Conservation (phyloP, 2,888 invertebrate species). For the Shargacucullia verbasci region DNA sequence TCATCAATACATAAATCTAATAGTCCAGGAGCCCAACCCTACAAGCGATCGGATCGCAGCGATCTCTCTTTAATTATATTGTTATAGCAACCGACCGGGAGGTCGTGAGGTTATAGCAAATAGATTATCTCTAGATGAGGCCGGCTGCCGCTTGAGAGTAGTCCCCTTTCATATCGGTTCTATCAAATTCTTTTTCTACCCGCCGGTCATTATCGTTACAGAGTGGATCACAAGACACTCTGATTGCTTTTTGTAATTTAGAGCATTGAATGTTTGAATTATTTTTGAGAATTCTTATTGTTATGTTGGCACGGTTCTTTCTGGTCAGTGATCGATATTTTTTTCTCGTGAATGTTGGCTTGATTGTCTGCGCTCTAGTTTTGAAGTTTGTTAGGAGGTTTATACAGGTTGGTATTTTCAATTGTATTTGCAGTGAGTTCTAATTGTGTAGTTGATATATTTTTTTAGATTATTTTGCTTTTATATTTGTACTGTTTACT, state of each 20-base stretch:
- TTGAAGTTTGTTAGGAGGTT: slow-evolving; percentile 13
- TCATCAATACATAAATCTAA: slow-evolving; percentile 54
- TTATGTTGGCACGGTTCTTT: slow-evolving; percentile 68
- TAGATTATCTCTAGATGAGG: slow-evolving; percentile 85
- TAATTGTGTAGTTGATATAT: background rate
- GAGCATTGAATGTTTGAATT: slow-evolving; percentile 79
- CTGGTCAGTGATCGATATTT: slow-evolving; percentile 64
- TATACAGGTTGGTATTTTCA: slow-evolving; percentile 31
- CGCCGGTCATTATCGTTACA: slow-evolving; percentile 79
- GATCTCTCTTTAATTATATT: slow-evolving; percentile 89
- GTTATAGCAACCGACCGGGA: slow-evolving; percentile 79
- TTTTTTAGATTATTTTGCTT: slow-evolving; percentile 19
- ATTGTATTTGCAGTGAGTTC: slow-evolving; percentile 7
- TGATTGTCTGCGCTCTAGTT: slow-evolving; percentile 58
- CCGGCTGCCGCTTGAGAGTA: slow-evolving; percentile 67
- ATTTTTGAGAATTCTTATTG: slow-evolving; percentile 78
- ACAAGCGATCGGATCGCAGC: slow-evolving; percentile 62
- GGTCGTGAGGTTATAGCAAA: slow-evolving; percentile 88
- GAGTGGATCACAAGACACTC: slow-evolving; percentile 72
- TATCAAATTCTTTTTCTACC: slow-evolving; percentile 77
- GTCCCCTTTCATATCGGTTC: slow-evolving; percentile 77
- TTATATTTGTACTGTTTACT: background rate
- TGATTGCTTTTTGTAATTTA: slow-evolving; percentile 84
- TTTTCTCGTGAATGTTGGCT: slow-evolving; percentile 56
- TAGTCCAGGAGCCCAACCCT: slow-evolving; percentile 57